Conservation (phyloP, 2,113 vertebrate genomes). For the Myiagra hebetior region DNA sequence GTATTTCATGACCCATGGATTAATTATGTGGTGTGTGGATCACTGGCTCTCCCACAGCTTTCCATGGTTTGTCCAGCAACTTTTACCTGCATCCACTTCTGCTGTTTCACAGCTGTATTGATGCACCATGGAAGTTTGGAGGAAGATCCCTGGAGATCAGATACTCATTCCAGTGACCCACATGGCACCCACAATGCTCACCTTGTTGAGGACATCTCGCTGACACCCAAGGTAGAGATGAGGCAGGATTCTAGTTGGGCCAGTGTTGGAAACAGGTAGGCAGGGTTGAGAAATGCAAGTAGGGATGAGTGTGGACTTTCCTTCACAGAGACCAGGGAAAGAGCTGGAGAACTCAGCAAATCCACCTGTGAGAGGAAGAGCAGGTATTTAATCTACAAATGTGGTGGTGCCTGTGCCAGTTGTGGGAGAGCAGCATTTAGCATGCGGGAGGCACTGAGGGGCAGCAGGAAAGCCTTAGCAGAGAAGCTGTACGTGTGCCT, state of each 20-base stretch:
- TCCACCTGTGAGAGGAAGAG: slow-evolving; percentile 78
- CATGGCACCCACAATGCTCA: slow-evolving; percentile 37
- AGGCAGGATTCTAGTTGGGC: slow-evolving; percentile 93
- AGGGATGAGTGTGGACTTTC: slow-evolving; percentile 84
- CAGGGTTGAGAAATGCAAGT: slow-evolving; percentile 90
- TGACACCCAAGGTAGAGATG: slow-evolving; percentile 97
- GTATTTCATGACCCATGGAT: accelerated
- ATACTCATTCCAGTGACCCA: neutral
- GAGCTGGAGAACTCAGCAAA: slow-evolving; percentile 88
- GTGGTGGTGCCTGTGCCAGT: neutral
- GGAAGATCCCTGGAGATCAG: neutral
- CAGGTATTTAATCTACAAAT: neutral
- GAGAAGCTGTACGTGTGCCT: accelerated
- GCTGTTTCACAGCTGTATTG: neutral
- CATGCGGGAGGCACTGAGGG: neutral
- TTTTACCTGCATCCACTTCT: neutral
- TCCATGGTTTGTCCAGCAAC: neutral
- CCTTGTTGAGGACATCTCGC: slow-evolving; percentile 93
- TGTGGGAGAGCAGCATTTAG: neutral
- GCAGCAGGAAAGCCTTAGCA: neutral
- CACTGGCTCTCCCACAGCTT: neutral
- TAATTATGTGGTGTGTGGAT: neutral
- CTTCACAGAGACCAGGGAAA: slow-evolving; percentile 93
- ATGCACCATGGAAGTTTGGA: neutral
- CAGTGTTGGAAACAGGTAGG: slow-evolving; percentile 82